Conservation (phyloP, 1,140 invertebrate species). For the Drosophila sp. region DNA sequence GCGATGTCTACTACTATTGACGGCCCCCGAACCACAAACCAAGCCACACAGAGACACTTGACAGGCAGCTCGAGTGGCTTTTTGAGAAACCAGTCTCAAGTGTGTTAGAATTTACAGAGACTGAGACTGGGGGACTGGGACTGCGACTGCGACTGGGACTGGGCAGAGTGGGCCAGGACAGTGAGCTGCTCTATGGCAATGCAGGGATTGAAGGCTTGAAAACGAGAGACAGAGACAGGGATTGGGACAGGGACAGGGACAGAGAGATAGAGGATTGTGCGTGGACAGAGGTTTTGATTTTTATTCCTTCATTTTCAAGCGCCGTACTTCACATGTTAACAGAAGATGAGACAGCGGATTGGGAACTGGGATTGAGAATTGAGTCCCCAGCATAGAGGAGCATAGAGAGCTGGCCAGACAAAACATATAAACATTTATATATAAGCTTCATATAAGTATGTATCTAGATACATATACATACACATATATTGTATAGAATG, state of each 20-base stretch:
- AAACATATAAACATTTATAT: background rate
- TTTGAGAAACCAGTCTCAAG: slow-evolving; percentile 79
- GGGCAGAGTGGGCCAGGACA: too few species aligned
- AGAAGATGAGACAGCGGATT: slow-evolving; percentile 29
- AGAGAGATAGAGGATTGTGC: slow-evolving; percentile 18
- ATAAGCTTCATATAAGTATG: background rate
- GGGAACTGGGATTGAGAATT: slow-evolving; percentile 45
- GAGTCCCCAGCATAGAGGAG: slow-evolving; percentile 11
- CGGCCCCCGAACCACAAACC: slow-evolving; percentile 37
- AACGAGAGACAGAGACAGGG: slow-evolving; percentile 1
- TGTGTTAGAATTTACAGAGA: slow-evolving; percentile 68
- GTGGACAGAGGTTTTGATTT: slow-evolving; percentile 26
- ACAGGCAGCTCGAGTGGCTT: slow-evolving; percentile 74
- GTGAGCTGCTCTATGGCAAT: too few species aligned
- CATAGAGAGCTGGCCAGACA: background rate
- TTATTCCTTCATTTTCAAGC: slow-evolving; percentile 57
- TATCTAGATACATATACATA: slow-evolving; percentile 6
- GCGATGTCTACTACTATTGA: slow-evolving; percentile 60
- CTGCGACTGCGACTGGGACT: too few species aligned
- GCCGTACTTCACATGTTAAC: slow-evolving; percentile 66
- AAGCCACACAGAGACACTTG: slow-evolving; percentile 66
- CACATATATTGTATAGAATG: slow-evolving; percentile 25
- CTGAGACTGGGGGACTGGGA: slow-evolving; percentile 46
- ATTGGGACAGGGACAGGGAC: background rate
- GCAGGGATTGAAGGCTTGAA: slow-evolving; percentile 10